Base-by-base conservation (phyloP, 2,888 invertebrate species). In the Harmothoe impar region DNA sequence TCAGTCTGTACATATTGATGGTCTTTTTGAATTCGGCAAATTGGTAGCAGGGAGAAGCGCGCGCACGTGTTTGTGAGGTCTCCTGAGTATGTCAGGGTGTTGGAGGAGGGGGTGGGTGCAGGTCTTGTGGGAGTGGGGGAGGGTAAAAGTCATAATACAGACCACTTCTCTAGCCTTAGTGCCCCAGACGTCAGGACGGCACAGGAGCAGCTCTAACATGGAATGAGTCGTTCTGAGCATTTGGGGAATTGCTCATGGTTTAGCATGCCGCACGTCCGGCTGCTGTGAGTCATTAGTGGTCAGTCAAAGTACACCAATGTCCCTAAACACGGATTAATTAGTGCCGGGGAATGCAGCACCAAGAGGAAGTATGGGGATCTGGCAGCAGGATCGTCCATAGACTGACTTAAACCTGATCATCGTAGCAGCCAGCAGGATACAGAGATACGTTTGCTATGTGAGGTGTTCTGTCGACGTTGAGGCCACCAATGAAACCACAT, bases 11-110 rank as follows among this genome's bases (percentile, higher is more conserved):
- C 17, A 43, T 43, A 86, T 86, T 86, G 86, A 86, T 86, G 86
- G 56, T 31, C 52, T 43, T 86, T 86, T 86, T n/a, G 86, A 86
- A 86, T 86, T 86, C 86, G 12, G 25, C 86, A 86, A 86, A 86
- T 86, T 86, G 86, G 56, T 52, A 86, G 56, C 86, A 86, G 86
- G 23, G 10, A 23, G 51, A 29, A 3, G 10, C 5, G 51, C 43
- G 84, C 43, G 1, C 72, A 72, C 72, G 72, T 72, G 72, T 72
- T 72, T 29, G 10, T 62, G 23, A 62, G 62, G n/a, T 20, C 77
- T 15, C 77, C 17, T 5, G 77, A n/a, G 25, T 29, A 68, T 10
- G 68, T 68, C 68, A 15, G 68, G n/a, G 17, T 68, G 68, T 15
- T n/a, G 1, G 68, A 29, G 68, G 17, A 29, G 25, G 25, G 12